phyloP scores from a whole-genome alignment of 2,113 vertebrate species.

The Tachysurus vachellii region DNA sequence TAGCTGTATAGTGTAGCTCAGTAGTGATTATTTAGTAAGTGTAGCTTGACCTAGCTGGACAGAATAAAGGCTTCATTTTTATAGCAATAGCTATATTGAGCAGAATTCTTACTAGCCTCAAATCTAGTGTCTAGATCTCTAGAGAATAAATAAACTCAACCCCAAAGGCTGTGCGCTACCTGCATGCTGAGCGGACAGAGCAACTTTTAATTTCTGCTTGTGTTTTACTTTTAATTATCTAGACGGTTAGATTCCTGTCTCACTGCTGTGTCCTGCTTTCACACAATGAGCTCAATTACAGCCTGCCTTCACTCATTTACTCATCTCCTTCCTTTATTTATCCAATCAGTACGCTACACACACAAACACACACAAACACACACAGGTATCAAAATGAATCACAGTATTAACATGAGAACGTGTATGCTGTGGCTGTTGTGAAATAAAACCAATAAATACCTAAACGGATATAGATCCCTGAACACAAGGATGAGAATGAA shows the following conservation, averaged over 20 bases:
- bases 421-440: not conserved
- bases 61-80: not conserved
- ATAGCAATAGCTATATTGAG: not conserved
- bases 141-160: not conserved
- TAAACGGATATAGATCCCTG: slow-evolving; percentile 50
- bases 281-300: not conserved
- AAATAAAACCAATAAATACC: slow-evolving; percentile 40
- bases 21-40: not conserved
- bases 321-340: not conserved
- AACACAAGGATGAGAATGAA: slow-evolving; percentile 34
- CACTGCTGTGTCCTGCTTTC: not conserved
- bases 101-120: not conserved
- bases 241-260: not conserved
- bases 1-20: not conserved
- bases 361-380: slow-evolving; percentile 7
- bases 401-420: slow-evolving; percentile 33
- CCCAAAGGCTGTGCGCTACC: not conserved
- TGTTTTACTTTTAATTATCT: not conserved
- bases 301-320: not conserved
- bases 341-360: slow-evolving; percentile 11
- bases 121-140: not conserved
- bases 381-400: not conserved
- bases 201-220: not conserved
- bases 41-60: not conserved
- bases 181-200: not conserved